phyloP scores from a whole-genome alignment of 1,140 invertebrate genomes.

The Eupristina koningsbergeri region DNA sequence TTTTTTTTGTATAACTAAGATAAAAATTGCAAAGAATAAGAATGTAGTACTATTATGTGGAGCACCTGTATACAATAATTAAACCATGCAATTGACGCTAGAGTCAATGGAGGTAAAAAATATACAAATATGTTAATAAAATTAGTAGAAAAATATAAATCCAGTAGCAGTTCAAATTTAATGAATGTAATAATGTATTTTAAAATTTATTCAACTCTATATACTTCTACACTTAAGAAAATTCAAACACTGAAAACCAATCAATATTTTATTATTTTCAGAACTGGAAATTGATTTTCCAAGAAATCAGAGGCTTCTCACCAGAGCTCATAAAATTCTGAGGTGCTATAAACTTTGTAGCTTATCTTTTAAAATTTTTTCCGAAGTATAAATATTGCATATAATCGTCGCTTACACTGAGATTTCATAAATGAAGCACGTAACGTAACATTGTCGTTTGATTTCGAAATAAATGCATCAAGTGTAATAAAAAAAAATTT shows the following conservation, averaged over 20 bases:
- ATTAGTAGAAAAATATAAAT: not conserved
- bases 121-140: not conserved
- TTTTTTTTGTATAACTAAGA: conserved; percentile 1
- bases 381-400: conserved; percentile 20
- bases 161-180: not conserved
- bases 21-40: not conserved
- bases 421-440: conserved; percentile 19
- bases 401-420: not conserved
- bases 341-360: conserved; percentile 14
- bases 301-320: not conserved
- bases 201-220: not conserved
- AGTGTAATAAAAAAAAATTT: not conserved
- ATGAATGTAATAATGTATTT: not conserved
- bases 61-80: not conserved
- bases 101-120: not conserved
- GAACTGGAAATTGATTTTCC: conserved; percentile 19
- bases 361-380: conserved; percentile 16
- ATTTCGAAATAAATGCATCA: conserved; percentile 17
- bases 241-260: not conserved
- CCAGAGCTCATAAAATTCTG: conserved; percentile 4
- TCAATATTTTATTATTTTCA: not conserved
- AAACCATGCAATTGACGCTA: not conserved
- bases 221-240: not conserved
- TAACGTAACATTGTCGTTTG: conserved; percentile 10
- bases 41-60: not conserved